phyloP scores from a whole-genome alignment of 2,888 invertebrate genomes.

The Julus scanicus region DNA sequence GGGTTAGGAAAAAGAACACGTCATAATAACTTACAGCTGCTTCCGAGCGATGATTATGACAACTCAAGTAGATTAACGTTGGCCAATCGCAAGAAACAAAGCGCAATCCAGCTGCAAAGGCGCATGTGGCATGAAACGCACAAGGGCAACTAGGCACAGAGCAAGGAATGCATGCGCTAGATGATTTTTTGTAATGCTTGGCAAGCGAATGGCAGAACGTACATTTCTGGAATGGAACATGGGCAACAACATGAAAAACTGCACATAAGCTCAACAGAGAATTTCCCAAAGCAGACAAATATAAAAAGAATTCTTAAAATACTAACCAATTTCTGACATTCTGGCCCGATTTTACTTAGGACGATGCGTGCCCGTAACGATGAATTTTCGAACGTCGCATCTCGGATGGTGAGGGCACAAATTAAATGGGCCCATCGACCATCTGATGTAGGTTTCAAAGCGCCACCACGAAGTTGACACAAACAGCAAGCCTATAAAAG shows the following conservation, averaged over 20 bases:
- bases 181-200: slow-evolving; percentile 57
- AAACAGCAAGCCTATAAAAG: slow-evolving; percentile 69
- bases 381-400: slow-evolving; percentile 65
- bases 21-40: slow-evolving; percentile 58
- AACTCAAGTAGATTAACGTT: slow-evolving; percentile 65
- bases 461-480: slow-evolving; percentile 70
- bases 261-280: background rate
- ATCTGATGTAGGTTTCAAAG: slow-evolving; percentile 66
- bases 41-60: slow-evolving; percentile 65
- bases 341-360: slow-evolving; percentile 57
- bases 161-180: slow-evolving; percentile 69
- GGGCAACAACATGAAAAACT: slow-evolving; percentile 26
- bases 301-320: slow-evolving; percentile 41
- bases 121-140: slow-evolving; percentile 73
- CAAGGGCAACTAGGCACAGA: slow-evolving; percentile 67
- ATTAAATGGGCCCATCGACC: slow-evolving; percentile 67
- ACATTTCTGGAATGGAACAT: slow-evolving; percentile 63
- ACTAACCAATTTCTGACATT: slow-evolving; percentile 58
- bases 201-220: slow-evolving; percentile 62
- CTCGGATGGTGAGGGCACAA: slow-evolving; percentile 66
- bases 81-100: slow-evolving; percentile 68
- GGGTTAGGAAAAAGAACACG: background rate
- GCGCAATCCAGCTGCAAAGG: slow-evolving; percentile 70
- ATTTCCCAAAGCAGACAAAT: too few relatives aligned
- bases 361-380: slow-evolving; percentile 64